Base-by-base conservation (phyloP, 2,888 invertebrate species). In the Onthophagus sagittarius region DNA sequence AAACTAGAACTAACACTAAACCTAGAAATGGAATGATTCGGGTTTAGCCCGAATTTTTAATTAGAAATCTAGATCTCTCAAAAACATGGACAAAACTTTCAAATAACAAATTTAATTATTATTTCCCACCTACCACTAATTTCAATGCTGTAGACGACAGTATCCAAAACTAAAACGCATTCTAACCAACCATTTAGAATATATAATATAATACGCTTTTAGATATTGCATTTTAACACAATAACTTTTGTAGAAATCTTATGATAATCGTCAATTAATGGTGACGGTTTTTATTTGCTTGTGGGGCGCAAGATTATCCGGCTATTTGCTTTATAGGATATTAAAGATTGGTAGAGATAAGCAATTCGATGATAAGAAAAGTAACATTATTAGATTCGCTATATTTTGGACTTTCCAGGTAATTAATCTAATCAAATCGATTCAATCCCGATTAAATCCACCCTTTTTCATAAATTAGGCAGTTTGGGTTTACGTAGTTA, bases 381-480 rank as follows among this genome's bases (percentile, higher is more conserved):
- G 94, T 79, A 96, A 96, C 82, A 91, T 93, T 14, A 90, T 96
- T 71, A 88, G 95, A 79, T 96, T 96, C 83, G 95, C 95, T n/a
- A 92, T 95, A 4, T 97, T 96, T 84, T 97, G 96, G 91, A 94
- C 94, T 0, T 97, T 97, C 85, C 94, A 94, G 89, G 94, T 93
- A 86, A 84, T 78, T 77, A 23, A 15, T 63, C 62, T n/a, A n/a
- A n/a, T n/a, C n/a, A n/a, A 62, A 62, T 62, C 4, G 4, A 11
- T 15, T 15, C 13, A 7, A 63, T 63, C 39, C 6, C 39, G 9
- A 4, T 53, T 53, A 2, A 53, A 53, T 53, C 6, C 7, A 4
- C 6, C 6, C 39, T 7, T 53, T 53, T 1, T 2, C 0, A 53
- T n/a, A 86, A 53, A 53, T 4, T 53, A 95, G 92, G 95, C 94